Conservation (phyloP, 2,113 vertebrate species). For the Syngnathus typhle region DNA sequence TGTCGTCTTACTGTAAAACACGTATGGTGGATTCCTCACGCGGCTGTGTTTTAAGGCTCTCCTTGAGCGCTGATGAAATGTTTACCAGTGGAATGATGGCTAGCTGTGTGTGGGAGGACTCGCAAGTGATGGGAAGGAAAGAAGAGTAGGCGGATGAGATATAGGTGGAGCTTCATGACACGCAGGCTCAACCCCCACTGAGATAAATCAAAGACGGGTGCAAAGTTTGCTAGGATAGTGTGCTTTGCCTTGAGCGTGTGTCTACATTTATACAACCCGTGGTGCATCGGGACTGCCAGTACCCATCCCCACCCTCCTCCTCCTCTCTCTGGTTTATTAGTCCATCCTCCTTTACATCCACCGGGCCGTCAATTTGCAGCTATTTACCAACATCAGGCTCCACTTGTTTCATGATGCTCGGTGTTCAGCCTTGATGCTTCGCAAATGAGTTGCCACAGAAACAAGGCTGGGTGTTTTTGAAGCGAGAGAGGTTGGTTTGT, state of each 20-base stretch:
- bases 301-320: no score
- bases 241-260: neutral
- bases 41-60: conserved; percentile 49
- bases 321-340: neutral
- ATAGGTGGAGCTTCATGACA: conserved; percentile 53
- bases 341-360: conserved; percentile 20
- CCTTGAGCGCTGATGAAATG: conserved; percentile 67
- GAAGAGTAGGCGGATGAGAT: conserved; percentile 31
- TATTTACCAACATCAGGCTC: conserved; percentile 35
- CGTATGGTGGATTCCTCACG: conserved; percentile 8
- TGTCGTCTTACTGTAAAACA: conserved; percentile 11
- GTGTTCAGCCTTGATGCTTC: conserved; percentile 36
- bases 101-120: conserved; percentile 32
- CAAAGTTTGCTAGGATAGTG: conserved; percentile 26
- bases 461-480: conserved; percentile 22
- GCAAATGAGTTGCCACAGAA: conserved; percentile 50
- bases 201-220: conserved; percentile 49
- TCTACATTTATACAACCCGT: neutral
- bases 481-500: neutral
- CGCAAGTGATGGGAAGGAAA: conserved; percentile 16
- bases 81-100: conserved; percentile 45
- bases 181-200: conserved; percentile 25
- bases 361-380: conserved; percentile 39
- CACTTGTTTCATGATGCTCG: conserved; percentile 39
- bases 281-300: neutral